Conservation (phyloP, 1,140 invertebrate species). For the Chironomus striatipennis region DNA sequence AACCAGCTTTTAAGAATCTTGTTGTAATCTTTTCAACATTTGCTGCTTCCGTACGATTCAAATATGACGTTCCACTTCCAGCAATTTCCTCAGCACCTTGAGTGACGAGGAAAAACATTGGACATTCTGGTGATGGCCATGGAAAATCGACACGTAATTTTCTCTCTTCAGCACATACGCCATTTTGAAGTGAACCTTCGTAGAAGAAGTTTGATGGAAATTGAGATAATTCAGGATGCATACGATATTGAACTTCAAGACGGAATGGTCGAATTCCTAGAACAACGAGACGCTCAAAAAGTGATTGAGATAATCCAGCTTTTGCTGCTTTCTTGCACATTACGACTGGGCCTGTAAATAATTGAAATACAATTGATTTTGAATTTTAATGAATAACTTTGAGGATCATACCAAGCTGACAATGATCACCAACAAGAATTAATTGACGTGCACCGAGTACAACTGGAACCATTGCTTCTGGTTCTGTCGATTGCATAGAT, state of each 20-base stretch:
- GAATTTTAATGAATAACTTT: background rate
- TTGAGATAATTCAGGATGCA: conserved; percentile 94
- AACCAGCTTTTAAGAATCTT: conserved; percentile 83
- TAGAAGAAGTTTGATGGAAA: conserved; percentile 99
- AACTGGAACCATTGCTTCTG: conserved; percentile 98
- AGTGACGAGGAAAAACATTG: conserved; percentile 99
- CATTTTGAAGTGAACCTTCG: conserved; percentile 97
- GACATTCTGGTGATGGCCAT: conserved; percentile 92
- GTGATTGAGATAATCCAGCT: conserved; percentile 92
- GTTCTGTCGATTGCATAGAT: conserved; percentile 93
- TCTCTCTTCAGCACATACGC: conserved; percentile 92
- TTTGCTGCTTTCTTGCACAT: conserved; percentile 99
- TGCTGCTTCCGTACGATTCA: conserved; percentile 96
- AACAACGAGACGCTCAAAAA: conserved; percentile 96
- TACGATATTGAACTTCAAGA: conserved; percentile 96
- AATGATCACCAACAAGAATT: conserved; percentile 97
- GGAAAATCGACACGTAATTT: conserved; percentile 92
- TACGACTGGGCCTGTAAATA: conserved; percentile 69
- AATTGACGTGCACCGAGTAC: conserved; percentile 93
- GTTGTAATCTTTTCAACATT: conserved; percentile 98
- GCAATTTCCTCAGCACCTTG: conserved; percentile 98
- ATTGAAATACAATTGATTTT: background rate
- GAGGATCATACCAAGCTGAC: conserved; percentile 67
- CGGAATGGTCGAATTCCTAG: conserved; percentile 91
- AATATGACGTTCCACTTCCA: conserved; percentile 94